A percentile compares a stretch with the other conserved stretches of the same genome.
Conservation (phyloP, 2,797 vertebrate genomes). For the Brachyrhaphis roseni region DNA sequence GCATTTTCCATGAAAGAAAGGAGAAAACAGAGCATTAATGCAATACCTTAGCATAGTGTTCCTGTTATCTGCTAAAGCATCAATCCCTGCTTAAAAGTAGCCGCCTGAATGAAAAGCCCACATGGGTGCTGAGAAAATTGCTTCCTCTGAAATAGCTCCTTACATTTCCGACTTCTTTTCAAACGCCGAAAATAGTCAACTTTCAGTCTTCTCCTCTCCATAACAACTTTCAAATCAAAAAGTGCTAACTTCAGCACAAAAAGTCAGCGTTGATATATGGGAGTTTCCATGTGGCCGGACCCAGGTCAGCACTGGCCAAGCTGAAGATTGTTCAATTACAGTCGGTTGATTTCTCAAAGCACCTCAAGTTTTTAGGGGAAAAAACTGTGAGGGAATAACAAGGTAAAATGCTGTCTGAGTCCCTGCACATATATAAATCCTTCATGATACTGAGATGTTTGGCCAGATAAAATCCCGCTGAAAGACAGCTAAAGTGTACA, state of each 20-base stretch:
- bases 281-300: constrained; percentile 1
- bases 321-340: neutral
- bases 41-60: neutral
- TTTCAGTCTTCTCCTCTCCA: neutral
- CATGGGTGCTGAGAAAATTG: neutral
- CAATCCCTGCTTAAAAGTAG: neutral
- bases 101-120: neutral
- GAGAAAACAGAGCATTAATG: neutral
- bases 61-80: neutral
- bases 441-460: neutral
- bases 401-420: neutral
- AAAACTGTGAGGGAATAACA: neutral
- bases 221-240: neutral
- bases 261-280: neutral
- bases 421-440: neutral
- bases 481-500: neutral
- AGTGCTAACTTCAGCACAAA: neutral
- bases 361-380: neutral
- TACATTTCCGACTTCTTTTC: neutral
- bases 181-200: neutral
- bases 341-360: neutral
- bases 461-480: neutral
- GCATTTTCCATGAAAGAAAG: neutral
- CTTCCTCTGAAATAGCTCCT: neutral
- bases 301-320: neutral